These are phyloP conservation scores for Napeogenes sylphis DNA, from an alignment of 2,888 invertebrate genomes.

Conservation along the genomic window DNA sequence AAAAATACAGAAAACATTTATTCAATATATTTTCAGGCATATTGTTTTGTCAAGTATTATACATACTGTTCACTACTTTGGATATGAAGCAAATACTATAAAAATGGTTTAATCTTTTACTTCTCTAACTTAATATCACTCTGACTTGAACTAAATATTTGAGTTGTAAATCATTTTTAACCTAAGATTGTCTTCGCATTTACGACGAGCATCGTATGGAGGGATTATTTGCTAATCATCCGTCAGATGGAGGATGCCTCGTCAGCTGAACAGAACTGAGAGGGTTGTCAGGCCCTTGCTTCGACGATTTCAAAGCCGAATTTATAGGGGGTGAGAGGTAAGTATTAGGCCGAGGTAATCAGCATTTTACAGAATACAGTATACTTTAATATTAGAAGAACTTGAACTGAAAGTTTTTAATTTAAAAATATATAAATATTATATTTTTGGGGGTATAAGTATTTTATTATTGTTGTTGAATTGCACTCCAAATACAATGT, in stretches of 20 bases:
- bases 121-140: too few species aligned
- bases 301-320: constrained; percentile 34
- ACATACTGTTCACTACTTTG: too few species aligned
- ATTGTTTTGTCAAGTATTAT: too few species aligned
- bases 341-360: constrained; percentile 30
- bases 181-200: background rate
- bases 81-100: too few species aligned
- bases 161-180: constrained; percentile 1
- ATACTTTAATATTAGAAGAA: too few species aligned
- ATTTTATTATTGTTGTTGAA: too few species aligned
- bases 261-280: constrained; percentile 43
- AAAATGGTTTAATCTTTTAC: too few species aligned
- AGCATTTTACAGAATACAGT: background rate
- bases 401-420: background rate
- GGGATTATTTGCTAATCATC: constrained; percentile 35
- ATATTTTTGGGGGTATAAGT: too few species aligned
- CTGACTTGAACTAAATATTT: background rate
- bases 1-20: too few species aligned
- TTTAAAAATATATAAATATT: too few species aligned
- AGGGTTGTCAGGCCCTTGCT: constrained; percentile 40
- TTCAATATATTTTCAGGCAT: too few species aligned
- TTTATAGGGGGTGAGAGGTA: constrained; percentile 28
- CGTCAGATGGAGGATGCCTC: constrained; percentile 33
- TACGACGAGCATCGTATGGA: constrained; percentile 12
- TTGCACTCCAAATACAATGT: background rate